phyloP scores from a whole-genome alignment of 2,888 invertebrate genomes.

The Agrotis clavis region DNA sequence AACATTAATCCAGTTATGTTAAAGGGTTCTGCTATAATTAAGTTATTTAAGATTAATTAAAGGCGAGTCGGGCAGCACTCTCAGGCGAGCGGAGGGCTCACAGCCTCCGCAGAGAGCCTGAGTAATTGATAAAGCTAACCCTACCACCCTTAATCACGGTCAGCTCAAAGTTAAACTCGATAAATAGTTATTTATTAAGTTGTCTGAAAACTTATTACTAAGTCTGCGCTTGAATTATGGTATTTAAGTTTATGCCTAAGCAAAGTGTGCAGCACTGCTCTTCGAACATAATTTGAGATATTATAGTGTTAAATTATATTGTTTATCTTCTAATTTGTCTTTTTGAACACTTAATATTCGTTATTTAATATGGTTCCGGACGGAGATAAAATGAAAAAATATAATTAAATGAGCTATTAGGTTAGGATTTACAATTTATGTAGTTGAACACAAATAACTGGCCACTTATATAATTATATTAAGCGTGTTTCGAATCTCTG shows the following conservation, averaged over 20 bases:
- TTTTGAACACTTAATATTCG: constrained; percentile 25
- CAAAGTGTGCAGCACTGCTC: constrained; percentile 14
- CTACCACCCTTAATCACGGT: constrained; percentile 81
- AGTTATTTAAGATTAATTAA: constrained; percentile 85
- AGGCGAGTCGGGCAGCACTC: constrained; percentile 72
- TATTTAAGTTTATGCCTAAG: constrained; percentile 40
- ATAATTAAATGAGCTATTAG: constrained; percentile 47
- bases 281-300: neutral
- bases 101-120: constrained; percentile 76
- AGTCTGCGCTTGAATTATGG: constrained; percentile 53
- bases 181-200: constrained; percentile 79
- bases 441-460: constrained; percentile 43
- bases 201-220: constrained; percentile 74
- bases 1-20: constrained; percentile 65
- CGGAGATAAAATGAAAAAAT: constrained; percentile 4
- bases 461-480: constrained; percentile 62
- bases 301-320: constrained; percentile 26
- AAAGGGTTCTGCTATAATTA: constrained; percentile 78
- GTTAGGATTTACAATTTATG: constrained; percentile 55
- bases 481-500: constrained; percentile 66
- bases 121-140: constrained; percentile 87
- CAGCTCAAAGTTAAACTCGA: constrained; percentile 77
- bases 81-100: constrained; percentile 67
- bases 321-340: constrained; percentile 25
- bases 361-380: constrained; percentile 34